Evolutionary conservation across 2,113 vertebrate species (phyloP), one percentile per base, ranked within the genome.

Genomic region (Oriolus oriolus): DNA sequence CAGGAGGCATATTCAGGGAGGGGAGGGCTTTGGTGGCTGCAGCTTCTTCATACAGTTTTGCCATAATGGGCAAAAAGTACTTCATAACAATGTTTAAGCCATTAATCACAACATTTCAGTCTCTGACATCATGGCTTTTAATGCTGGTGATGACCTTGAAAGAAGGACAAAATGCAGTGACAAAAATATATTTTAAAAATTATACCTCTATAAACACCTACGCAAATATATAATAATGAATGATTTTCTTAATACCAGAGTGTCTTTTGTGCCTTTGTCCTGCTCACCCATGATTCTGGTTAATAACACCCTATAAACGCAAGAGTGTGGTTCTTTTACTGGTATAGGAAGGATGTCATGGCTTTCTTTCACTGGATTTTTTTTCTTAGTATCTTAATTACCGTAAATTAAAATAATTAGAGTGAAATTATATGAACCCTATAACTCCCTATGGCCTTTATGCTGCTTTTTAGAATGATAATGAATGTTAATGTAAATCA

Each of bases 391-490:
- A 66, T 95, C 91, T 97, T 98, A 97, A 98, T 98, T 98, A 96
- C 54, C 96, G 91, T 93, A 96, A 97, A 98, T 97, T 97, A 95
- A 93, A 97, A 97, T 97, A 97, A 97, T 97, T 96, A 97, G 59
- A 93, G 68, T 81, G 77, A 96, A 97, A 97, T 97, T 95, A 64
- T 91, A 88, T 94, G 89, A 97, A 92, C 66, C 18, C 28, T 95
- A 90, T 31, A 96, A 95, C 93, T 97, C 89, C 80, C 95, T 49
- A 59, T 93, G 84, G 95, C 78, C 52, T 97, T 95, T 96, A 89
- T 95, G 19, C 52, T 97, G 73, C 70, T 91, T 97, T 96, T 97
- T 92, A 87, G 78, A 92, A 92, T 95, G 54, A 95, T 97, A 97
- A 97, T 96, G 87, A 95, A 96, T 96, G 79, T 92, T 97, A 97